Percentiles rank a stretch among this genome's conserved stretches.
Evolutionary conservation across 2,797 vertebrate genomes (phyloP).

Genomic region (Sus cebifrons): DNA sequence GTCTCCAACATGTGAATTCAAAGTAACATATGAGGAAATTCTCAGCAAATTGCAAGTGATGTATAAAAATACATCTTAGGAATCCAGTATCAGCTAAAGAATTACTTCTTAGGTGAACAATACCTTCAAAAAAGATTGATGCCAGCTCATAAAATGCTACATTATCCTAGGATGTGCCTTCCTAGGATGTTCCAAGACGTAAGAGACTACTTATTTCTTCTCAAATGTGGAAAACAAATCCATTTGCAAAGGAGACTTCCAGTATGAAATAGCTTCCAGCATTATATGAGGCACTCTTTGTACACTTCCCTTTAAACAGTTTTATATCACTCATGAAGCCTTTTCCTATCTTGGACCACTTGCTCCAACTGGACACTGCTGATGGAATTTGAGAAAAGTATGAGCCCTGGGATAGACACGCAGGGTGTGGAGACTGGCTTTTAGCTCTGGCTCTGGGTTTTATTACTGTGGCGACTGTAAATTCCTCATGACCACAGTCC

Average conservation of each 20-base stretch:
- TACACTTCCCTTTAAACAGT: constrained; percentile 5
- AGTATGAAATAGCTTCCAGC: constrained; percentile 61
- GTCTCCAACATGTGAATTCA: background rate
- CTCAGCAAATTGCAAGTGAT: background rate
- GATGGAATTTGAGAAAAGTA: background rate
- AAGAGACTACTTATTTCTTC: constrained; percentile 78
- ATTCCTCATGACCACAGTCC: constrained; percentile 18
- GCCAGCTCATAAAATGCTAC: constrained; percentile 56
- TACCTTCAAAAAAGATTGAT: constrained; percentile 40
- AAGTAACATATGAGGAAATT: background rate
- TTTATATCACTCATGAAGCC: background rate
- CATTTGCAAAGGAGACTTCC: constrained; percentile 46
- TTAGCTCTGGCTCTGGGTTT: constrained; percentile 16
- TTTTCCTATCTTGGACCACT: background rate
- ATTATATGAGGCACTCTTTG: constrained; percentile 56
- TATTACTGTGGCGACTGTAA: background rate
- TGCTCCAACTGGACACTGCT: background rate
- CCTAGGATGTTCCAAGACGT: constrained; percentile 42
- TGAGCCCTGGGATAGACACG: background rate
- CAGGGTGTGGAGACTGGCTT: background rate
- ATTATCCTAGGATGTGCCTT: constrained; percentile 26
- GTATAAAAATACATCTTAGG: background rate
- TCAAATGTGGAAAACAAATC: constrained; percentile 84
- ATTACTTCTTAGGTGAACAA: constrained; percentile 47
- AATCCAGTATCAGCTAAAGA: background rate